phyloP scores from a whole-genome alignment of 2,113 vertebrate species.

The Budorcas taxicolor region DNA sequence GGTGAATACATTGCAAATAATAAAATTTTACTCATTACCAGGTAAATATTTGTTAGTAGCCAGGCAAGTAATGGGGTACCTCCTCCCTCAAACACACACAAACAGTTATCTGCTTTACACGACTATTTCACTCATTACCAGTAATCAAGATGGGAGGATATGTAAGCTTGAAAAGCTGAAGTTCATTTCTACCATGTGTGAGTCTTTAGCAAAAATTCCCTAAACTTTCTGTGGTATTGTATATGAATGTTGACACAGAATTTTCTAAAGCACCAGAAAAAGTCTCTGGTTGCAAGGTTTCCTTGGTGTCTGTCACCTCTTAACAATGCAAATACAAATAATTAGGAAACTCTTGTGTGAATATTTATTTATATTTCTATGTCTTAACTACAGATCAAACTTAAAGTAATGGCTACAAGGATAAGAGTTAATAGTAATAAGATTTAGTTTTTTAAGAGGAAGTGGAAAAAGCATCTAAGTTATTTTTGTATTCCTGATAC shows the following conservation, averaged over 20 bases:
- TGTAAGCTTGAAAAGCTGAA: neutral
- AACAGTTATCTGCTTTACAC: neutral
- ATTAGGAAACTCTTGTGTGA: neutral
- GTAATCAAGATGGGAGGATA: neutral
- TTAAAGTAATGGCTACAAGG: neutral
- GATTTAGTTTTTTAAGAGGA: neutral
- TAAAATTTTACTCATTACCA: constrained; percentile 3
- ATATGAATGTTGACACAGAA: neutral
- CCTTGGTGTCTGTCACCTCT: neutral
- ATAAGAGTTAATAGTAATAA: neutral
- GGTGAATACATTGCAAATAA: neutral
- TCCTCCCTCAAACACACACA: neutral
- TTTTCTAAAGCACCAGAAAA: neutral
- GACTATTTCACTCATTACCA: neutral
- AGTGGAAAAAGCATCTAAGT: neutral
- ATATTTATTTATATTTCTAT: neutral
- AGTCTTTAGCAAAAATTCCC: neutral
- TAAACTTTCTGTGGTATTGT: neutral
- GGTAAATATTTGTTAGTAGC: neutral
- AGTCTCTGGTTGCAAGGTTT: neutral
- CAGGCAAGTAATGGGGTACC: neutral
- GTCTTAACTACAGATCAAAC: neutral
- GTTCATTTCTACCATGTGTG: neutral
- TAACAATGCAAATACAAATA: constrained; percentile 1
- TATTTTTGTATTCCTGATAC: neutral